These are phyloP conservation scores for Chloroclystis v-ata DNA, from an alignment of 2,888 invertebrate genomes.

Conservation along the genomic window DNA sequence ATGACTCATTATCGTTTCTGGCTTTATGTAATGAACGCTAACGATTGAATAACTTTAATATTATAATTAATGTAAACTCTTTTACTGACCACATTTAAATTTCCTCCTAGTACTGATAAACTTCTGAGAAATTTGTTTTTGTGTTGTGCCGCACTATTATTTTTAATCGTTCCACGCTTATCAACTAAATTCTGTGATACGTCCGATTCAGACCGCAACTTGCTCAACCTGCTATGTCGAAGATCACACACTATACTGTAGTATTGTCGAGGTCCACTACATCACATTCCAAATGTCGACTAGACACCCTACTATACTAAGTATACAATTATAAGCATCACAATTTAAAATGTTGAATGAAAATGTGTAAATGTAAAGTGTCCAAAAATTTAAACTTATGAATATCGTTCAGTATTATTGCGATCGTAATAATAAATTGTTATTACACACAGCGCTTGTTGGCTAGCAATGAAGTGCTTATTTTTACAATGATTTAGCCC, in stretches of 20 bases:
- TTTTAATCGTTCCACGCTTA: constrained; percentile 8
- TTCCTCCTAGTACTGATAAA: neutral
- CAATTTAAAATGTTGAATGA: constrained; percentile 8
- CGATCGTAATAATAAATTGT: constrained; percentile 36
- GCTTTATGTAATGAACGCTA: neutral
- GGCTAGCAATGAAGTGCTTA: constrained; percentile 25
- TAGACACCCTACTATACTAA: constrained; percentile 10
- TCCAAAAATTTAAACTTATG: constrained; percentile 21
- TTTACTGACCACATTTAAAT: neutral
- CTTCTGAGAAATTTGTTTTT: neutral
- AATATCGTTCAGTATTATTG: constrained; percentile 60
- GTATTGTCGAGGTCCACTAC: constrained; percentile 4
- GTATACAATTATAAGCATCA: constrained; percentile 14
- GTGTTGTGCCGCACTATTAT: constrained; percentile 11
- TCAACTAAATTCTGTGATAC: neutral
- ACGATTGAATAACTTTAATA: neutral
- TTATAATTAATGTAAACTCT: neutral
- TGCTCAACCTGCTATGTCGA: constrained; percentile 31
- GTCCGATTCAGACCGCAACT: constrained; percentile 11
- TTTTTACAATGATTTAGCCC: constrained; percentile 24
- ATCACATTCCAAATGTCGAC: constrained; percentile 19
- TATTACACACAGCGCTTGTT: constrained; percentile 38
- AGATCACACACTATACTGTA: constrained; percentile 35
- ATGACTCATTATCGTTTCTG: neutral
- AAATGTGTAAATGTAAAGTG: constrained; percentile 22